Base-by-base conservation (phyloP, 2,113 vertebrate genomes). In the Brachirus orientalis region DNA sequence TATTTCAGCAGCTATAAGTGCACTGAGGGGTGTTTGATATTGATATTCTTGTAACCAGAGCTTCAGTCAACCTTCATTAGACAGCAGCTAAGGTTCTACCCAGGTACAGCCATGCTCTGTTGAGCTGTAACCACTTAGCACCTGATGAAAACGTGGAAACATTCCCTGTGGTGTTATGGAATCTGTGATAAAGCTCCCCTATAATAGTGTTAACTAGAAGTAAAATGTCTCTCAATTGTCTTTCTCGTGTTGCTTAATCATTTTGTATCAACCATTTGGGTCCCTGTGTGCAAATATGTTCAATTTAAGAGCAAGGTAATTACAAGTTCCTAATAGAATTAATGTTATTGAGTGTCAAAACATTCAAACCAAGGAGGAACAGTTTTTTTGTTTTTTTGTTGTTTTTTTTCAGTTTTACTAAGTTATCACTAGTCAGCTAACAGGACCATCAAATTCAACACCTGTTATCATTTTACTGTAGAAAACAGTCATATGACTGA, bases 61-160 rank as follows among this genome's bases (percentile, higher is more conserved):
- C 77, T 89, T 79, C 85, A 90, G 66, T 77, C 81, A 73, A 71
- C 72, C 75, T 88, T 90, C 83, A 88, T 91, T 90, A 91, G 82
- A 82, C 57, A 44, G 62, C 58, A 68, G 69, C 75, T 63, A 73
- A 71, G 79, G 54, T 72, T 84, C 79, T 79, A 87, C 85, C 63
- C 85, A 82, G 74, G 77, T 80, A 79, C 53, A 82, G 75, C 63
- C 85, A 77, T 69, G 78, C 78, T 69, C 73, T 52, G 78, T 73
- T 86, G 87, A 89, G 74, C 81, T 87, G 76, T 79, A 90, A 74
- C 87, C 88, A 91, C 86, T 91, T 92, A 91, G 83, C 85, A 89
- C 90, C 87, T 82, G 83, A 88, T 90, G 90, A 89, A 88, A 89
- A 90, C 72, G 84, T 79, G 69, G 83, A 89, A 91, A 90, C 77